Evolutionary conservation across 2,113 vertebrate genomes (phyloP).

Genomic region (Callocephalon fimbriatum): DNA sequence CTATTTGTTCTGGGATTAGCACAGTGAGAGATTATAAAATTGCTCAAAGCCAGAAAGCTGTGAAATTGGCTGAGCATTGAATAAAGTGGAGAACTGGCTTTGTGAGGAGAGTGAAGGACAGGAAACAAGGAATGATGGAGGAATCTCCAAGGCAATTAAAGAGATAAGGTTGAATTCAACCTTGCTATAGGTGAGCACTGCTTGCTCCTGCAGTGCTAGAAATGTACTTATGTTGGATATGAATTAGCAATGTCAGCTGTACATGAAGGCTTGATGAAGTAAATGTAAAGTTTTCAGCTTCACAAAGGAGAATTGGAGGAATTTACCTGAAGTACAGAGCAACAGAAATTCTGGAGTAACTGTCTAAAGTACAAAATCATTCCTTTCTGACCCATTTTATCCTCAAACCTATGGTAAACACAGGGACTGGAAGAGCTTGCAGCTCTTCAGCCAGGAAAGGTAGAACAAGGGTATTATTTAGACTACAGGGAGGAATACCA

Average conservation of each 20-base stretch:
- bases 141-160: background rate
- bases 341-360: background rate
- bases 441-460: background rate
- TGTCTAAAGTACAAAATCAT: background rate
- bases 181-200: background rate
- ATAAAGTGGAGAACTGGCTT: background rate
- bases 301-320: background rate
- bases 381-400: background rate
- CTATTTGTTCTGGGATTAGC: conserved; percentile 33
- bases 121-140: background rate
- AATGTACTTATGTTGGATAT: background rate
- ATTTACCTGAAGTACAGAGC: background rate
- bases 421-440: background rate
- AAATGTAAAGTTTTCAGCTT: background rate
- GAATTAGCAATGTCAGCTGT: background rate
- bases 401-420: background rate
- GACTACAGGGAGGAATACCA: background rate
- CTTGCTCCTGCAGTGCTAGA: background rate
- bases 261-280: background rate
- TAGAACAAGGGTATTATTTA: background rate
- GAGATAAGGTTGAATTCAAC: background rate
- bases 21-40: conserved; percentile 21
- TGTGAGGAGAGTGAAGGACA: background rate
- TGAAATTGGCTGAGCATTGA: conserved; percentile 43
- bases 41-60: background rate